phyloP scores from a whole-genome alignment of 2,888 invertebrate species.

The Pammene aurita region DNA sequence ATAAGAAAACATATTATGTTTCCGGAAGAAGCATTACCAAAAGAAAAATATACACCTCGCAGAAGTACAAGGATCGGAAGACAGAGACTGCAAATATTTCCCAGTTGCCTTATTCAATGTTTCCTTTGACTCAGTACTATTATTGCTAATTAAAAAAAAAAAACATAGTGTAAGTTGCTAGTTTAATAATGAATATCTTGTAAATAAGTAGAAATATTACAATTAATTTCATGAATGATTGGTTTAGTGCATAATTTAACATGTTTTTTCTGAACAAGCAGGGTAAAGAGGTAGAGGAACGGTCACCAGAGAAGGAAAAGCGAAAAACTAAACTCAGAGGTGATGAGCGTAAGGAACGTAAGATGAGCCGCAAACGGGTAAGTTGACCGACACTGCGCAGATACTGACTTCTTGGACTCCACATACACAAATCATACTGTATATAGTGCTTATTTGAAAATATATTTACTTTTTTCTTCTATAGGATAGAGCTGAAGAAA shows the following conservation, averaged over 20 bases:
- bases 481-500: conserved; percentile 90
- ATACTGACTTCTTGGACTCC: background rate
- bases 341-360: conserved; percentile 88
- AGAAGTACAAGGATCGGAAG: conserved; percentile 9
- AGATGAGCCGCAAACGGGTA: conserved; percentile 91
- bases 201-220: conserved; percentile 3
- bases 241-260: conserved; percentile 41
- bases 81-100: conserved; percentile 22
- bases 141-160: background rate
- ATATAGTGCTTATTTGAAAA: background rate
- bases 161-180: background rate
- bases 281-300: conserved; percentile 84
- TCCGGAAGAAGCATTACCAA: conserved; percentile 9
- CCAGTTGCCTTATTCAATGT: conserved; percentile 62
- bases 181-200: background rate
- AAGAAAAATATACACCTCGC: conserved; percentile 10
- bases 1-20: background rate
- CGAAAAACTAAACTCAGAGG: conserved; percentile 85
- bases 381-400: conserved; percentile 50
- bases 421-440: background rate
- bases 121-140: conserved; percentile 59
- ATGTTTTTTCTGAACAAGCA: conserved; percentile 70
- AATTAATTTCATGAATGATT: background rate
- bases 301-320: conserved; percentile 88
- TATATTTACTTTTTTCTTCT: conserved; percentile 49